Evolutionary conservation across 1,140 invertebrate species (phyloP), one percentile per base, ranked within the genome.

Genomic region (Cotesia glomerata): DNA sequence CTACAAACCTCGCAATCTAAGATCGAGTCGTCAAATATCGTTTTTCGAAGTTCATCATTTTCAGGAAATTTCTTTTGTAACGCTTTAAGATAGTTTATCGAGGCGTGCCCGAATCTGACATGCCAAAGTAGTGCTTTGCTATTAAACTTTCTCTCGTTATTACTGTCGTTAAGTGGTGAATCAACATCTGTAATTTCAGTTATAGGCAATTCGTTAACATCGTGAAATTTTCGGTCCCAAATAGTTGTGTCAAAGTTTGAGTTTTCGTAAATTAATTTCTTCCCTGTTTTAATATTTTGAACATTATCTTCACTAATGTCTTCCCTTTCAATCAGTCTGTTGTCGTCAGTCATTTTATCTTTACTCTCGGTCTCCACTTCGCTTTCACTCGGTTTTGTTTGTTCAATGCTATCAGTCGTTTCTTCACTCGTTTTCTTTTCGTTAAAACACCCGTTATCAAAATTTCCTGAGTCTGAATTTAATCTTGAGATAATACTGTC

Each of bases 181-280:
- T 74, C 72, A 58, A 68, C 61, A 8, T 67, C 62, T 54, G 58
- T 56, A 14, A 67, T 51, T 65, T 77, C 69, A 61, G 59, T 59
- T 14, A 52, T 18, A 5, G 64, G 54, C 26, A 73, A 52, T 9
- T 74, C 67, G 35, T 76, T 51, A 9, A 62, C 32, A 49, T 77
- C 59, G 49, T 71, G 4, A 34, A 78, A 9, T 68, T 73, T 71
- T 56, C 71, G 67, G 56, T 78, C 73, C 76, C 71, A 75, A 5
- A 76, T 64, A 4, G 73, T 70, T 49, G 51, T 62, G 36, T 78
- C 71, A 51, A 78, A 78, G 13, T 76, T 73, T n/a, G 65, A 72
- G 18, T 69, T 56, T 65, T 74, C 69, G 58, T 69, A 63, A 39
- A 56, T 34, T 18, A 63, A 62, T 39, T 68, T 52, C 32, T 66